These are phyloP conservation scores for Takifugu rubripes DNA, from an alignment of 2,797 vertebrate species.

Conservation along the genomic window DNA sequence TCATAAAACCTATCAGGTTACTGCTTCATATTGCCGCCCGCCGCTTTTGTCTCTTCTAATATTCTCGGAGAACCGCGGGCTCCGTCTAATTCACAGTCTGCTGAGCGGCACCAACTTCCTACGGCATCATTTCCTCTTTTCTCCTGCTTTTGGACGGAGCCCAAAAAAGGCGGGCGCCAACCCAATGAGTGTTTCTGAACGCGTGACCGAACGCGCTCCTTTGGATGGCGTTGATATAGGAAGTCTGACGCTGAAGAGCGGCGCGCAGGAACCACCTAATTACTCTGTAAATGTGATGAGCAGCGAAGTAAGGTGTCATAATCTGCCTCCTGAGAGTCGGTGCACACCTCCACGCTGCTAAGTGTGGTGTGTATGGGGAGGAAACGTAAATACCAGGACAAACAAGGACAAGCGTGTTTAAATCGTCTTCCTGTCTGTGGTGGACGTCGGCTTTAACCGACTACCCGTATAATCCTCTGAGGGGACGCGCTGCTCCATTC, in stretches of 20 bases:
- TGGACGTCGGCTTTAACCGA: too few species aligned
- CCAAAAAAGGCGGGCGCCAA: slow-evolving; percentile 41
- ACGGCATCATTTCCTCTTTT: slow-evolving; percentile 27
- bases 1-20: slow-evolving; percentile 38
- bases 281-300: slow-evolving; percentile 40
- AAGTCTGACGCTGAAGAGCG: slow-evolving; percentile 43
- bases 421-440: too few species aligned
- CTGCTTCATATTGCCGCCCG: slow-evolving; percentile 24
- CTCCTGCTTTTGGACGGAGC: slow-evolving; percentile 52
- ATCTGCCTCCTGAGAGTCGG: slow-evolving; percentile 35
- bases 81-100: slow-evolving; percentile 17
- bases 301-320: slow-evolving; percentile 34
- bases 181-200: slow-evolving; percentile 40
- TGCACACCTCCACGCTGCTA: slow-evolving; percentile 27
- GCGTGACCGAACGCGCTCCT: slow-evolving; percentile 55
- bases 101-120: slow-evolving; percentile 39
- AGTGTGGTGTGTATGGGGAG: neutral
- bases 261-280: slow-evolving; percentile 37
- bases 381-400: too few species aligned
- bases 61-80: slow-evolving; percentile 17
- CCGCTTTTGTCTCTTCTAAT: slow-evolving; percentile 18
- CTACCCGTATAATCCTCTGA: too few species aligned
- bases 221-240: slow-evolving; percentile 43
- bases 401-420: too few species aligned
- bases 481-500: neutral